phyloP scores from a whole-genome alignment of 2,113 vertebrate genomes.

The Struthidea cinerea region DNA sequence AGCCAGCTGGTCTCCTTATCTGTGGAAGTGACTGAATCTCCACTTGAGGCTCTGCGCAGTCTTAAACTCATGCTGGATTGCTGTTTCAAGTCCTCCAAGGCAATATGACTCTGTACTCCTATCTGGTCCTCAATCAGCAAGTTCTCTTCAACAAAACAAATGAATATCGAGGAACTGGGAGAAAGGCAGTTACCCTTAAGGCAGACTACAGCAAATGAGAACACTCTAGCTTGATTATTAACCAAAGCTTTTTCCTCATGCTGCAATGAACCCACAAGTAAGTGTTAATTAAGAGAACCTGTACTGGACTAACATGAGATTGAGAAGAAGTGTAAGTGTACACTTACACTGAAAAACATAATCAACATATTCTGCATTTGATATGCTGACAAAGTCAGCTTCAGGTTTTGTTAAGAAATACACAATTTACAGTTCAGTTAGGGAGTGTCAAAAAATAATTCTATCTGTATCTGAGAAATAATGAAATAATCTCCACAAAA shows the following conservation, averaged over 20 bases:
- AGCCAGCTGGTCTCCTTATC: background rate
- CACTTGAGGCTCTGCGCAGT: background rate
- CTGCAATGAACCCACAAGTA: background rate
- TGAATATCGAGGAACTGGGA: background rate
- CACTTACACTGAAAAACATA: background rate
- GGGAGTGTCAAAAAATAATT: background rate
- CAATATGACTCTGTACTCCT: background rate
- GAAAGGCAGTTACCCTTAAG: background rate
- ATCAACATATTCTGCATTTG: background rate
- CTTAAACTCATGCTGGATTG: background rate
- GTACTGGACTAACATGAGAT: background rate
- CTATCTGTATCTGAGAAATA: background rate
- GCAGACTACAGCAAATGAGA: background rate
- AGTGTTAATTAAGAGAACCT: background rate
- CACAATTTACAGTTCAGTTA: background rate
- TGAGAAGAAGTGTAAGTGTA: background rate
- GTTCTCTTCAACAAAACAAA: background rate
- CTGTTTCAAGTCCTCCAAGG: background rate
- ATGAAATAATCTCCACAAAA: background rate
- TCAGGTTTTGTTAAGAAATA: background rate
- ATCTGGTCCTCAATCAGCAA: background rate
- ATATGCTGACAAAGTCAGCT: background rate
- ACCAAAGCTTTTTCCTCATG: background rate
- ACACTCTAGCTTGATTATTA: background rate
- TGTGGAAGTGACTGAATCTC: background rate